Base-by-base conservation (phyloP, 1,140 invertebrate species). In the Hyposmocoma kahamanoa region DNA sequence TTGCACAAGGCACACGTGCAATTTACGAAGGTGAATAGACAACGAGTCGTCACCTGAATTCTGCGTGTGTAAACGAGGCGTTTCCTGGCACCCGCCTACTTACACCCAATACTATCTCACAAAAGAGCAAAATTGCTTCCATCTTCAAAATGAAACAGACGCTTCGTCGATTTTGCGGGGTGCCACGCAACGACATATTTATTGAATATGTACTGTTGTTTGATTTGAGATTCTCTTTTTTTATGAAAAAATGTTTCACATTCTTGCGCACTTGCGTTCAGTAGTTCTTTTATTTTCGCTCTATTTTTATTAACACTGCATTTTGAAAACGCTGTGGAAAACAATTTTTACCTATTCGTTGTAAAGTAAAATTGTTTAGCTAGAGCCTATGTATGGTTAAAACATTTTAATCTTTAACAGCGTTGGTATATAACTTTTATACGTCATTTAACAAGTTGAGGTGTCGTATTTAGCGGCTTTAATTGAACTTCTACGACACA, bases 121-220 rank as follows among this genome's bases (percentile, higher is more conserved):
- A 76, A 73, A 73, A 67, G 69, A 71, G 50, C 56, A 57, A 59
- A 76, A 76, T 76, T 73, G 65, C 68, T 67, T 67, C 59, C 59
- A 72, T 64, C 63, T 65, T 63, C 65, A 56, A 67, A 76, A 70
- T 75, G 67, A 72, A 72, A 67, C 72, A 76, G 65, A 60, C 60
- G 59, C 65, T 67, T 73, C 71, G 70, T 57, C 63, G 65, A 62
- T 68, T 75, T 65, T 62, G 50, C 32, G 58, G 58, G 58, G 56
- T 53, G 59, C 53, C 52, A 61, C 67, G 59, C 70, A 65, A 60
- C 62, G 59, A 67, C 51, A 66, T 59, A 61, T 68, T 63, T 64
- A 68, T 73, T 65, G 62, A 64, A 64, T 57, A 55, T 46, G 53
- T 54, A 52, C 41, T 53, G 49, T 57, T 36, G 28, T 30, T 30